Conservation (phyloP, 2,888 invertebrate genomes). For the Belgica antarctica region DNA sequence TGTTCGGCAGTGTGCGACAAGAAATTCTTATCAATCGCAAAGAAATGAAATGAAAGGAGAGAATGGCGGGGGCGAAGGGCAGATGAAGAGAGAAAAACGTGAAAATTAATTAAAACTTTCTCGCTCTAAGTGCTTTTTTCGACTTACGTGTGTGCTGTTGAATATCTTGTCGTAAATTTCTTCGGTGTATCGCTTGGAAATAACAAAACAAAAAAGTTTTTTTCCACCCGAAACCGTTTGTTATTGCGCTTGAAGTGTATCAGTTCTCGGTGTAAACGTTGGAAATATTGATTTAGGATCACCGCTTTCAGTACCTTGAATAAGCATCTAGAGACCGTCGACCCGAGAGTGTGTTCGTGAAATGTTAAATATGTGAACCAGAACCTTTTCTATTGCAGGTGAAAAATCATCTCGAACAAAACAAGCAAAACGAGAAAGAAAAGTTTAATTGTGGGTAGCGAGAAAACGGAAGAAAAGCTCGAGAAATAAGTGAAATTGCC, state of each 20-base stretch:
- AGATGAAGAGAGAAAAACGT: constrained; percentile 15
- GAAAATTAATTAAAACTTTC: constrained; percentile 17
- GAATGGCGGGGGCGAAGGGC: neutral
- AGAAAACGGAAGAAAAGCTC: neutral
- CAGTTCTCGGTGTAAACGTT: too few species aligned
- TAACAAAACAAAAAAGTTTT: neutral
- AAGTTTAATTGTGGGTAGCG: neutral
- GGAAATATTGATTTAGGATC: too few species aligned
- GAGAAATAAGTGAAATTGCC: neutral
- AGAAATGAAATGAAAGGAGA: neutral
- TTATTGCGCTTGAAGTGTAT: too few species aligned
- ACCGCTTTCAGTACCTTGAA: too few species aligned
- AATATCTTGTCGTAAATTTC: constrained; percentile 15
- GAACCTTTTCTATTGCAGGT: too few species aligned
- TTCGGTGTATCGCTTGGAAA: neutral
- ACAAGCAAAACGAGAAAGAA: neutral
- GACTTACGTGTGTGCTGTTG: constrained; percentile 11
- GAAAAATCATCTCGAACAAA: constrained; percentile 16
- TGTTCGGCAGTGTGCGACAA: too few species aligned
- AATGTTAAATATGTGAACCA: too few species aligned
- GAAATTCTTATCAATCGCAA: neutral
- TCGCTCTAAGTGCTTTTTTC: neutral
- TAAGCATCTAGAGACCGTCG: too few species aligned
- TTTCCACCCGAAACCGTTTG: too few species aligned
- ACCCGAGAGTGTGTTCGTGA: too few species aligned